These are phyloP conservation scores for Periphyllus acericola DNA, from an alignment of 2,888 invertebrate species.

Conservation along the genomic window DNA sequence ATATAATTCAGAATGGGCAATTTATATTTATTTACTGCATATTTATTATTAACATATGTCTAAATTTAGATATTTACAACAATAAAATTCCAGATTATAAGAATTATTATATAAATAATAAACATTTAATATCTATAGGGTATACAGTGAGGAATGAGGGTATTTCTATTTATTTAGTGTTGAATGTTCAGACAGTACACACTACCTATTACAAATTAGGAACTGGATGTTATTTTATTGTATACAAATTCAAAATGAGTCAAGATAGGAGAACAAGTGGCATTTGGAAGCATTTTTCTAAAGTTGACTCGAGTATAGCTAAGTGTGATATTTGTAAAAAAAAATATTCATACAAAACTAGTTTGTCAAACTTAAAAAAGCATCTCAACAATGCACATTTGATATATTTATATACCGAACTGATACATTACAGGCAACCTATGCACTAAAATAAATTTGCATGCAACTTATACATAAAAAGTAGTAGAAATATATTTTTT, in stretches of 20 bases:
- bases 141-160: background rate
- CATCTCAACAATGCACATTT: background rate
- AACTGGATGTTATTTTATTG: slow-evolving; percentile 5
- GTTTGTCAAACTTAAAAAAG: slow-evolving; percentile 6
- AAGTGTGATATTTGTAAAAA: slow-evolving; percentile 36
- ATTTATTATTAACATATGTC: background rate
- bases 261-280: slow-evolving; percentile 19
- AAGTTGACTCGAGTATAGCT: background rate
- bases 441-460: background rate
- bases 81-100: background rate
- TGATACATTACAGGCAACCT: too few species aligned
- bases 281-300: slow-evolving; percentile 15
- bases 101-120: background rate
- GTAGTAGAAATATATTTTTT: background rate
- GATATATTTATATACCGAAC: background rate
- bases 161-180: background rate
- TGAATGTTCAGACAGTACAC: background rate
- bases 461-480: background rate
- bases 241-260: background rate
- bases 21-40: too few species aligned
- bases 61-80: background rate
- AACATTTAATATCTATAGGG: slow-evolving; percentile 1
- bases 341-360: background rate
- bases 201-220: background rate
- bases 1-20: too few species aligned